A percentile compares a stretch with the other conserved stretches of the same genome.
These are phyloP conservation scores for Micropoecilia bifurca DNA, from an alignment of 2,797 vertebrate species.

Conservation along the genomic window DNA sequence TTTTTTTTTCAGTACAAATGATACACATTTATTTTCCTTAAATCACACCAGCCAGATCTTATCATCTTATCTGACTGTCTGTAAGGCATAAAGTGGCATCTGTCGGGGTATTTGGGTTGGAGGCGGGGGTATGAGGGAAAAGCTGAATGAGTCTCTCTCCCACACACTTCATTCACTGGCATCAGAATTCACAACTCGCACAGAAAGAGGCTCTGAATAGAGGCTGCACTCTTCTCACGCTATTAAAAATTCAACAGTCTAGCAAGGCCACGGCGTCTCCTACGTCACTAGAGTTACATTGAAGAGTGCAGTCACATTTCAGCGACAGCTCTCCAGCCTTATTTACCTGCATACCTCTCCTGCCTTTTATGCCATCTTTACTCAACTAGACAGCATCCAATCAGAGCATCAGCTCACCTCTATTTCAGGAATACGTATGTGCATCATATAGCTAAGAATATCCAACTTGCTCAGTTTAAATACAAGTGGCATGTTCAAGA, in stretches of 20 bases:
- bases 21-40: slow-evolving; percentile 24
- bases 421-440: slow-evolving; percentile 41
- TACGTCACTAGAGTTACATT: slow-evolving; percentile 82
- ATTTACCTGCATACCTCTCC: slow-evolving; percentile 72
- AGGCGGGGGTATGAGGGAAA: slow-evolving; percentile 62
- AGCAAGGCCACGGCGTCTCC: slow-evolving; percentile 81
- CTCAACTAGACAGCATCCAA: slow-evolving; percentile 60
- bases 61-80: slow-evolving; percentile 36
- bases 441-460: slow-evolving; percentile 37
- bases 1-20: not conserved
- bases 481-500: slow-evolving; percentile 18
- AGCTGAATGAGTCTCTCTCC: slow-evolving; percentile 84
- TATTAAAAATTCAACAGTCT: slow-evolving; percentile 87
- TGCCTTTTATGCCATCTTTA: slow-evolving; percentile 51
- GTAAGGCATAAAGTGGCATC: slow-evolving; percentile 67
- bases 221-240: slow-evolving; percentile 75
- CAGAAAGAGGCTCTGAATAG: slow-evolving; percentile 78
- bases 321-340: slow-evolving; percentile 74
- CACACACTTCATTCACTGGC: slow-evolving; percentile 84
- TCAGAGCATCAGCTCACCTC: slow-evolving; percentile 36
- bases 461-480: slow-evolving; percentile 18
- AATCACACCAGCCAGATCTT: slow-evolving; percentile 28
- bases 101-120: slow-evolving; percentile 65
- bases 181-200: slow-evolving; percentile 82
- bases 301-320: slow-evolving; percentile 82